A percentile compares a stretch with the other conserved stretches of the same genome.
These are phyloP conservation scores for Alouatta palliata DNA, from an alignment of 2,113 vertebrate species.

Conservation along the genomic window DNA sequence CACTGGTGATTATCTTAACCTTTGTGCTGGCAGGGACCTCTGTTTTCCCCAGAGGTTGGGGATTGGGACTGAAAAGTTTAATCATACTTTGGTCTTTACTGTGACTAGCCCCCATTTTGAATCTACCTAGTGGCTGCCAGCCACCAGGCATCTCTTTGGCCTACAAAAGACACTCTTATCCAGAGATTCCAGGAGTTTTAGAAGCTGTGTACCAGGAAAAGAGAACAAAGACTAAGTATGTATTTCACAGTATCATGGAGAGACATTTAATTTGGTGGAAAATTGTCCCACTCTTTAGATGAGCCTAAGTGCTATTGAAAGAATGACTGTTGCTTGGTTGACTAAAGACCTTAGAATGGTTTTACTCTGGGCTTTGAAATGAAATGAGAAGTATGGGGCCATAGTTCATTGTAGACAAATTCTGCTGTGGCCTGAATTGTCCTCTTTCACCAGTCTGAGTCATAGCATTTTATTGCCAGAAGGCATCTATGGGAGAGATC, in stretches of 20 bases:
- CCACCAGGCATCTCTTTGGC: neutral
- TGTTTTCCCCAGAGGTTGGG: neutral
- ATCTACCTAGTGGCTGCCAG: neutral
- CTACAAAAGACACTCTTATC: neutral
- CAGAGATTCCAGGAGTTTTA: neutral
- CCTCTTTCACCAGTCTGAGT: neutral
- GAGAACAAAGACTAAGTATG: neutral
- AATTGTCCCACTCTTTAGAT: neutral
- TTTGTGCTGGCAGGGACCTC: neutral
- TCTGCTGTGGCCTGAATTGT: neutral
- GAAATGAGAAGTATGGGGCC: neutral
- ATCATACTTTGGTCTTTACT: neutral
- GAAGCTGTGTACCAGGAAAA: neutral
- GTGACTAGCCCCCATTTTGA: neutral
- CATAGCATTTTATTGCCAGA: neutral
- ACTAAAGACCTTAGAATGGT: neutral
- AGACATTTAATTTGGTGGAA: neutral
- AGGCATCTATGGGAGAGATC: neutral
- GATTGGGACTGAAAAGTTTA: neutral
- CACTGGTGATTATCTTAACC: neutral
- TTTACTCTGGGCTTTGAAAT: neutral
- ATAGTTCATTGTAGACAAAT: neutral
- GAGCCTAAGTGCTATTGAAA: neutral
- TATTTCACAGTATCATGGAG: neutral
- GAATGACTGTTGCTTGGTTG: neutral